Conservation (phyloP, 2,888 invertebrate genomes). For the Rhagophthalmus giganteus region DNA sequence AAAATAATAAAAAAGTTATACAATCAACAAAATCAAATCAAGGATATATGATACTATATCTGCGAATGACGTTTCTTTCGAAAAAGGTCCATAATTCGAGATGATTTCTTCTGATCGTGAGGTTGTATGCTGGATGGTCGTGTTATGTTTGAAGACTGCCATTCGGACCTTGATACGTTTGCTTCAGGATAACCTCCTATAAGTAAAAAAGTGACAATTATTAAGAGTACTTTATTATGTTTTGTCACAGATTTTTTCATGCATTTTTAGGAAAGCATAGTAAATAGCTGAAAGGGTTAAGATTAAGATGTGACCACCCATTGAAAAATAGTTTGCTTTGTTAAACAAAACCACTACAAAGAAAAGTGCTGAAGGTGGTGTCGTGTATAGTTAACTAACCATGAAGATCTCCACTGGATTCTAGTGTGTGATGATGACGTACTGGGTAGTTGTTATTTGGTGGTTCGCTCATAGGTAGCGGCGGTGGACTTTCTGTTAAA, state of each 20-base stretch:
- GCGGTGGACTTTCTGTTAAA: constrained; percentile 62
- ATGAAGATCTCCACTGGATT: constrained; percentile 49
- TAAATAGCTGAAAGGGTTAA: too few species aligned
- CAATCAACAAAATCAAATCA: too few species aligned
- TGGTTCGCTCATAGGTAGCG: constrained; percentile 62
- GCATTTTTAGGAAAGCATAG: too few species aligned
- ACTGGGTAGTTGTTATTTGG: constrained; percentile 51
- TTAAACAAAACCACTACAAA: neutral
- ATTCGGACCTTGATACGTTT: constrained; percentile 37
- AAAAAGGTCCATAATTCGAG: constrained; percentile 64
- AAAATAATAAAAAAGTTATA: constrained; percentile 16
- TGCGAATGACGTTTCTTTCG: constrained; percentile 52
- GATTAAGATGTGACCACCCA: too few species aligned
- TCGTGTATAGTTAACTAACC: constrained; percentile 42
- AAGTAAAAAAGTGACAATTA: constrained; percentile 6
- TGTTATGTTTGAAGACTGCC: constrained; percentile 29
- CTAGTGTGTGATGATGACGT: constrained; percentile 46
- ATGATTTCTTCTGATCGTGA: constrained; percentile 63
- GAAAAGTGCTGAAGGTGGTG: constrained; percentile 3
- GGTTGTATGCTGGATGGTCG: constrained; percentile 43
- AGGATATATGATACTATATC: too few species aligned
- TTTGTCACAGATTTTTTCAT: too few species aligned
- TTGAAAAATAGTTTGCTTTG: neutral
- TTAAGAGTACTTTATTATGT: too few species aligned
- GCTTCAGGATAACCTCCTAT: constrained; percentile 29